Evolutionary conservation across 2,797 vertebrate species (phyloP), one percentile per base, ranked within the genome.

Genomic region (Chelidonichthys spinosus): DNA sequence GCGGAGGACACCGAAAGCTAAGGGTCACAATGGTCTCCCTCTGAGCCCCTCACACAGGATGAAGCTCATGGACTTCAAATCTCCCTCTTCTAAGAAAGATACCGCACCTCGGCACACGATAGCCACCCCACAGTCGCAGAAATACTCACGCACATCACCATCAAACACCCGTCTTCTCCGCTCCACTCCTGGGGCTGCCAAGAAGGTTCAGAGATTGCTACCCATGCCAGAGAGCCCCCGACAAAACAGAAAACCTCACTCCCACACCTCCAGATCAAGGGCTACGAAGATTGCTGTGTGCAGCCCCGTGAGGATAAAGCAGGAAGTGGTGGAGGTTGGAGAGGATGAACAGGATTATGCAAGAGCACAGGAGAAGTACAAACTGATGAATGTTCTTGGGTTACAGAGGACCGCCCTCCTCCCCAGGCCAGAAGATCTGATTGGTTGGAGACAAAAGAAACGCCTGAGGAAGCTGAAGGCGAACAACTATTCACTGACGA

Each of bases 11-110:
- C 73, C 74, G 11, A 86, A 76, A 68, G 3, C 61, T 11, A 78
- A 74, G 76, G 72, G 80, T 69, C 83, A 76, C 39, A 93, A 92
- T 5, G 79, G 92, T 49, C 90, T 93, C 69, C 87, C 93, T 11
- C 74, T 91, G 81, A 95, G 93, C 69, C 92, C 95, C 52, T 90
- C 89, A 5, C 92, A 93, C 62, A 90, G 94, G 72, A 95, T 96
- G 93, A 96, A 95, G 84, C 94, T 96, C 63, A 93, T 96, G 94
- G 95, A 95, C 88, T 96, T 96, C 56, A 95, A 95, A 86, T 95
- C 94, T 54, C 95, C 94, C 36, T 95, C 95, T 32, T 92, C 81
- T 13, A 95, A 96, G 79, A 94, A 89, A 64, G 61, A 66, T 7
- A 13, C 60, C 7, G 71, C 89, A 18, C 76, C 88, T 54, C 80